Percentiles rank a stretch among this genome's conserved stretches.
Evolutionary conservation across 1,140 invertebrate species (phyloP).

Genomic region (Lepidurus apus): DNA sequence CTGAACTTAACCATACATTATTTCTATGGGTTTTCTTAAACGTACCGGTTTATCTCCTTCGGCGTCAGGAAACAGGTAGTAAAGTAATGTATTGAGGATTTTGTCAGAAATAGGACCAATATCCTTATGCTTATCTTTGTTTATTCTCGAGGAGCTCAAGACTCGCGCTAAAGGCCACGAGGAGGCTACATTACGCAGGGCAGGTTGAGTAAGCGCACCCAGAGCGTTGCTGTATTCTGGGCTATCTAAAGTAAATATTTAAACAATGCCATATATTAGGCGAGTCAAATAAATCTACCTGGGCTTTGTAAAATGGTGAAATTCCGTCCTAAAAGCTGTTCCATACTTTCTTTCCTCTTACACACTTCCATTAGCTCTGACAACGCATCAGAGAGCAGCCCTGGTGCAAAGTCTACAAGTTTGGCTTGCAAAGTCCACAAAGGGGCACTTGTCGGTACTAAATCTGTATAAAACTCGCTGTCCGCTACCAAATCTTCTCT

Average conservation of each 20-base stretch:
- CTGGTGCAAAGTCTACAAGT: slow-evolving; percentile 46
- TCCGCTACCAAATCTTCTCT: slow-evolving; percentile 82
- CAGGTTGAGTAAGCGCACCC: slow-evolving; percentile 46
- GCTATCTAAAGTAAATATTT: slow-evolving; percentile 35
- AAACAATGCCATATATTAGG: not conserved
- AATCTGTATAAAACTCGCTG: slow-evolving; percentile 76
- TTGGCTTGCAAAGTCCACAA: slow-evolving; percentile 56
- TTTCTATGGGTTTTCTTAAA: not conserved
- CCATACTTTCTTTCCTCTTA: slow-evolving; percentile 43
- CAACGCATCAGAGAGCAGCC: slow-evolving; percentile 46
- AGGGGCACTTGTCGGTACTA: slow-evolving; percentile 77
- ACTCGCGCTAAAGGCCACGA: slow-evolving; percentile 32
- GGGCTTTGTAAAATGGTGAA: slow-evolving; percentile 33
- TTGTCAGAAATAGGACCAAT: slow-evolving; percentile 70
- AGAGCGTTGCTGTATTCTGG: slow-evolving; percentile 46
- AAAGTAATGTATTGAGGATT: slow-evolving; percentile 67
- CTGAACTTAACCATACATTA: not conserved
- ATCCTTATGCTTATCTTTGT: slow-evolving; percentile 42
- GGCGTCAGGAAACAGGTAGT: slow-evolving; percentile 85
- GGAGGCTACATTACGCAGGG: slow-evolving; percentile 37
- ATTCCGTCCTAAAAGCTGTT: slow-evolving; percentile 45
- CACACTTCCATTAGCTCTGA: slow-evolving; percentile 44
- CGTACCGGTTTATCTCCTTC: slow-evolving; percentile 49
- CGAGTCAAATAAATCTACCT: slow-evolving; percentile 21
- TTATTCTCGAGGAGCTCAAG: slow-evolving; percentile 39